Base-by-base conservation (phyloP, 53 echinoderm and acorn worm genomes). In the Arbacia lixula region DNA sequence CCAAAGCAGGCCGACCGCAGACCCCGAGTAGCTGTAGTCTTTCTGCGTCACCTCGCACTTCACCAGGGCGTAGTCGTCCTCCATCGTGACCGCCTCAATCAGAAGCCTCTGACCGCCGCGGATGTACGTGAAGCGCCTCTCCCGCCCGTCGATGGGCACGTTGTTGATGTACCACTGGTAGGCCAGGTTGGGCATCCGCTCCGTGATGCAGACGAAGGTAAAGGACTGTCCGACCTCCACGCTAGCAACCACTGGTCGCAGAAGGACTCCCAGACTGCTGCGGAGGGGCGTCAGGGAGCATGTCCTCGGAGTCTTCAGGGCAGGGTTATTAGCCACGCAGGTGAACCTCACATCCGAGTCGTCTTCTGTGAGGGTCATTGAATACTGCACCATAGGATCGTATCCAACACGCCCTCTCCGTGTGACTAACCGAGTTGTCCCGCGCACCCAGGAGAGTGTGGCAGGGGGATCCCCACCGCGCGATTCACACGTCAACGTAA, bases 401-500 rank as follows among this genome's bases (percentile, higher is more conserved):
- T 73, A 72, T 2, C n/a, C 8, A n/a, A 63, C 63, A 43, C 82
- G 82, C 46, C 82, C 82, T 81, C 82, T 43, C 82, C 63, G 39
- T 29, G 64, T 81, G 49, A 63, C 33, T 19, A 72, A 46, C 37
- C 88, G 83, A 8, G 71, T 46, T 10, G 83, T 90, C 12, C 89
- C 92, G n/a, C 87, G 84, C 8, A 93, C 86, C 86, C 93, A 91
- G 29, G 93, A 87, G 17, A 95, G 81, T 0, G 89, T 91, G 34
- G 95, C 91, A 14, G 95, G 93, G 4, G 95, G 95, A 50, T 91
- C 86, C 0, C 95, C 95, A 1, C 95, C 95, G 6, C 71, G 72
- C 3, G 95, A 95, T n/a, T 93, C 93, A 39, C 95, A 95, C n/a
- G 53, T 41, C 68, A 95, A 72, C 0, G 93, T 93, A 40, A 95